Evolutionary conservation across 1,140 invertebrate genomes (phyloP).

Genomic region (Gonatopus flavifemur): DNA sequence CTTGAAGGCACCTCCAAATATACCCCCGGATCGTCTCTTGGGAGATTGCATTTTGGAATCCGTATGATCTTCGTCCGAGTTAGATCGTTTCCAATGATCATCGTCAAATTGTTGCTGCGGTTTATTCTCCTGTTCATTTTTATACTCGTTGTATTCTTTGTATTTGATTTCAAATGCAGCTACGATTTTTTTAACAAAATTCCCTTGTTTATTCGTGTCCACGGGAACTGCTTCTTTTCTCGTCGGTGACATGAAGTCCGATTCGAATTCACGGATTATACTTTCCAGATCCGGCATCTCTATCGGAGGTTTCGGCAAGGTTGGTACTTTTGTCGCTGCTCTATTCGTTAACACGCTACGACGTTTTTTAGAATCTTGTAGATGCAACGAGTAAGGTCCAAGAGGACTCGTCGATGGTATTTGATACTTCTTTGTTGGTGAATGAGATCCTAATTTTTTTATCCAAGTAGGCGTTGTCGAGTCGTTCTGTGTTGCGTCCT

Average conservation of each 20-base stretch:
- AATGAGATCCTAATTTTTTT: background rate
- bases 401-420: background rate
- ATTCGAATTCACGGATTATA: slow-evolving; percentile 33
- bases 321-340: no score
- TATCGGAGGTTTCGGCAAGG: background rate
- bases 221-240: background rate
- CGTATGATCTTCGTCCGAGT: no score
- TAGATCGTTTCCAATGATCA: no score
- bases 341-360: no score
- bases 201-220: slow-evolving; percentile 1
- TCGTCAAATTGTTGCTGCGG: background rate
- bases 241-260: slow-evolving; percentile 17
- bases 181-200: slow-evolving; percentile 40
- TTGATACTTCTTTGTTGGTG: background rate
- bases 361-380: background rate
- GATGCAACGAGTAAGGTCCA: background rate
- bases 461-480: slow-evolving; percentile 2
- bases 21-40: no score
- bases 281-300: slow-evolving; percentile 20
- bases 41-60: no score
- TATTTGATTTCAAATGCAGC: slow-evolving; percentile 34
- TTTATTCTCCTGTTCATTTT: background rate
- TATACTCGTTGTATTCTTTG: background rate
- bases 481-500: no score
- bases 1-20: no score